A percentile compares a stretch with the other conserved stretches of the same genome.
These are phyloP conservation scores for Cydia amplana DNA, from an alignment of 1,140 invertebrate genomes.

Conservation along the genomic window DNA sequence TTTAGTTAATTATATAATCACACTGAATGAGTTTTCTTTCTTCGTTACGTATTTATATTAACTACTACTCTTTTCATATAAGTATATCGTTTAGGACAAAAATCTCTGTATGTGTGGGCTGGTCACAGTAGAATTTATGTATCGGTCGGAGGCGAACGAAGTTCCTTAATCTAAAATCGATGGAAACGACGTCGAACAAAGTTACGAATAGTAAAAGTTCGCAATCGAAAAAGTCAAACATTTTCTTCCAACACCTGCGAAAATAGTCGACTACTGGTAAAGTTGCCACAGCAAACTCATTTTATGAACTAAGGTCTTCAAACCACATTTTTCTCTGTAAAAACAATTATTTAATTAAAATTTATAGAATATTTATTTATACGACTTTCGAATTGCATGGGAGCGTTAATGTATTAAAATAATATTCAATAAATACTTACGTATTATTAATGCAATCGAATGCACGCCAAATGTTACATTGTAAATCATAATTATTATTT, in stretches of 20 bases:
- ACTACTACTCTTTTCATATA: too few species aligned
- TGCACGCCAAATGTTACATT: too few species aligned
- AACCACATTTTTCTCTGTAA: neutral
- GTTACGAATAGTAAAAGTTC: slow-evolving; percentile 72
- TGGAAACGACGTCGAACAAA: slow-evolving; percentile 71
- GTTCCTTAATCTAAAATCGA: slow-evolving; percentile 78
- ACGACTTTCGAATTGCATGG: too few species aligned
- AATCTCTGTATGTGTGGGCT: neutral
- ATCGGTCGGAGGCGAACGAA: slow-evolving; percentile 61
- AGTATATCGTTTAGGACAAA: neutral
- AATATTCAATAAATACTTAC: too few species aligned
- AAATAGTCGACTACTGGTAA: slow-evolving; percentile 66
- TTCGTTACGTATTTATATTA: too few species aligned
- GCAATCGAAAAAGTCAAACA: slow-evolving; percentile 66
- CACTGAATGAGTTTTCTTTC: too few species aligned
- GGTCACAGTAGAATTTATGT: slow-evolving; percentile 25
- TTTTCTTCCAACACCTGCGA: slow-evolving; percentile 69
- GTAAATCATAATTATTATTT: too few species aligned
- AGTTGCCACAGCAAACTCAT: neutral
- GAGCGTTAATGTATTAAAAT: too few species aligned
- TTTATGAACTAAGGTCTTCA: neutral
- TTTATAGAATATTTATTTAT: too few species aligned
- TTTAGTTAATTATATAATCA: too few species aligned
- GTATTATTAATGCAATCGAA: too few species aligned
- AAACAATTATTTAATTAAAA: neutral